Evolutionary conservation across 2,113 vertebrate species (phyloP), one percentile per base, ranked within the genome.

Genomic region (Misgurnus anguillicaudatus): DNA sequence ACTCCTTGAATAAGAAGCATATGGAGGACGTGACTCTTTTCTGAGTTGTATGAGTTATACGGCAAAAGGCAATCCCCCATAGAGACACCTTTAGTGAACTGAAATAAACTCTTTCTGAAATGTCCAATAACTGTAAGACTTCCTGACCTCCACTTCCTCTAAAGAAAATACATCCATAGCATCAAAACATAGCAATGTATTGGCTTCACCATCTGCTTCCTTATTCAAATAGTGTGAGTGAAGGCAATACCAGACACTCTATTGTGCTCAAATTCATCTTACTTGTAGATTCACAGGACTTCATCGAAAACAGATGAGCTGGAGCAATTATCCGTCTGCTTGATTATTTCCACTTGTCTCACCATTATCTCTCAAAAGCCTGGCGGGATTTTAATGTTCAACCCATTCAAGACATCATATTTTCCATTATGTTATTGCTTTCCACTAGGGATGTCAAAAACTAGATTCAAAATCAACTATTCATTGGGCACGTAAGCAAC

Each of bases 61-160:
- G 21, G 17, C 7, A 7, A 58, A 72, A 58, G 69, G 39, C 53
- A 72, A 16, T 14, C 11, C 11, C 48, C 17, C 38, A 71, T 3
- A 13, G 51, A 71, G 51, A 71, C 53, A 48, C 68, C 48, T 4
- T 57, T 4, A 71, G 38, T 19, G 31, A 71, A 71, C 24, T 55
- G 31, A 57, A 51, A 71, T 71, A 57, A 57, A 71, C 17, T 71
- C 31, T 71, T 57, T 36, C 5, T 55, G 31, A 57, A 70, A 70
- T 4, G 9, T 39, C 31, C n/a, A 55, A 55, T 55, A 70, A 55
- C 2, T 39, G 48, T 70, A 71, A 38, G 68, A 55, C n/a, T 71
- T 71, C 11, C 16, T 13, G 48, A 71, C 31, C 68, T 38, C 31
- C 17, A 70, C 48, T n/a, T 53, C 17, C 68, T n/a, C 11, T 48